Percentiles rank a stretch among this genome's conserved stretches.
phyloP scores from a whole-genome alignment of 2,113 vertebrate species.

The Lutjanus erythropterus region DNA sequence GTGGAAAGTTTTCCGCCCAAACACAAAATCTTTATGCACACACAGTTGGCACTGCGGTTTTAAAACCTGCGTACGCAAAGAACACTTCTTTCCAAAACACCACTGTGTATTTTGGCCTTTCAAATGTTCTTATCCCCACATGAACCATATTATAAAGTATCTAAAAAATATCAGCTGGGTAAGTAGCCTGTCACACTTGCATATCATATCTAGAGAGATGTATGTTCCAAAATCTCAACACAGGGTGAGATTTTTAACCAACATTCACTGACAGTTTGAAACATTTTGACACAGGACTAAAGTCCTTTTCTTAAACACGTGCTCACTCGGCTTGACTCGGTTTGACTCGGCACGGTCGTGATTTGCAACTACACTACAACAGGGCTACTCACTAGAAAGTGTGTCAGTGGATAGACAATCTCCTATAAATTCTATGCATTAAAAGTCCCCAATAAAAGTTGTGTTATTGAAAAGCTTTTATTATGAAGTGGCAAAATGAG shows the following conservation, averaged over 20 bases:
- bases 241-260: background rate
- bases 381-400: too few species aligned
- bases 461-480: too few species aligned
- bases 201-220: too few species aligned
- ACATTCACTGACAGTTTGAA: background rate
- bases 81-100: background rate
- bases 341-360: too few species aligned
- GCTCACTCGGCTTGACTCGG: too few species aligned
- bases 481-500: too few species aligned
- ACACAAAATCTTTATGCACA: background rate
- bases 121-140: background rate
- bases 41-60: background rate
- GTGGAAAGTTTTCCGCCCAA: background rate
- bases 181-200: background rate
- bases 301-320: too few species aligned
- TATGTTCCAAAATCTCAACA: background rate
- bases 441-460: too few species aligned
- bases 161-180: background rate
- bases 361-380: too few species aligned
- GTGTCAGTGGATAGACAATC: too few species aligned
- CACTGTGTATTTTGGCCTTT: background rate
- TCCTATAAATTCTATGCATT: too few species aligned
- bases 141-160: background rate
- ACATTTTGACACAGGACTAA: too few species aligned
- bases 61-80: background rate